phyloP scores from a whole-genome alignment of 2,797 vertebrate genomes.

The Acipenser transmontanus region DNA sequence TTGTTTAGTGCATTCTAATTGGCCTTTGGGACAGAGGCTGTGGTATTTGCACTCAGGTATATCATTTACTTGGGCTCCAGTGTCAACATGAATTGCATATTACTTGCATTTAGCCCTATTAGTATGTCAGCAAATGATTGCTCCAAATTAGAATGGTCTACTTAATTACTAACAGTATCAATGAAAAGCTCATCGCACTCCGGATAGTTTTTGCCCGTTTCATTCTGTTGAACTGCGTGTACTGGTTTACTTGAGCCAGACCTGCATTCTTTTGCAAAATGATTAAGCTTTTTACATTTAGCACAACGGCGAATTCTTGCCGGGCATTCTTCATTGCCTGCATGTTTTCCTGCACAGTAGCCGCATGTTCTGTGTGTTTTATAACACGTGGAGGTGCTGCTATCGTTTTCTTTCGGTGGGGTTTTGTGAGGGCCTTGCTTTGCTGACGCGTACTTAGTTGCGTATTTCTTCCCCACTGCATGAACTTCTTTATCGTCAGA shows the following conservation, averaged over 20 bases:
- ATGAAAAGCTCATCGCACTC: conserved; percentile 14
- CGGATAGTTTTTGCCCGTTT: not conserved
- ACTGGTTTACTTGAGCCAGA: not conserved
- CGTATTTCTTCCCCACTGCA: not conserved
- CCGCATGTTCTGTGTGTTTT: not conserved
- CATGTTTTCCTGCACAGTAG: conserved; percentile 8
- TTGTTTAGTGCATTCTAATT: not conserved
- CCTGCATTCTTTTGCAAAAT: conserved; percentile 20
- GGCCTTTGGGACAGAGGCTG: not conserved
- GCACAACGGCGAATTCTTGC: conserved; percentile 19
- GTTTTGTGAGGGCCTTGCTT: not conserved
- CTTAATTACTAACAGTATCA: conserved; percentile 16
- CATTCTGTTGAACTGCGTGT: not conserved
- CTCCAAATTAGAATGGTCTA: not conserved
- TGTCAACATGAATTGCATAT: conserved; percentile 17
- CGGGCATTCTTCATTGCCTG: conserved; percentile 12
- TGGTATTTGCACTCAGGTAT: not conserved
- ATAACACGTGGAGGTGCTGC: not conserved
- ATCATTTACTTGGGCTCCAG: not conserved
- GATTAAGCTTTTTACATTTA: conserved; percentile 16
- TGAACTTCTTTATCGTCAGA: not conserved
- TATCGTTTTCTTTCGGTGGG: not conserved
- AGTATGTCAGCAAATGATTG: conserved; percentile 16
- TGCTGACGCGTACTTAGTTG: not conserved
- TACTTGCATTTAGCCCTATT: not conserved